Evolutionary conservation across 2,113 vertebrate species (phyloP).

Genomic region (Naja naja): DNA sequence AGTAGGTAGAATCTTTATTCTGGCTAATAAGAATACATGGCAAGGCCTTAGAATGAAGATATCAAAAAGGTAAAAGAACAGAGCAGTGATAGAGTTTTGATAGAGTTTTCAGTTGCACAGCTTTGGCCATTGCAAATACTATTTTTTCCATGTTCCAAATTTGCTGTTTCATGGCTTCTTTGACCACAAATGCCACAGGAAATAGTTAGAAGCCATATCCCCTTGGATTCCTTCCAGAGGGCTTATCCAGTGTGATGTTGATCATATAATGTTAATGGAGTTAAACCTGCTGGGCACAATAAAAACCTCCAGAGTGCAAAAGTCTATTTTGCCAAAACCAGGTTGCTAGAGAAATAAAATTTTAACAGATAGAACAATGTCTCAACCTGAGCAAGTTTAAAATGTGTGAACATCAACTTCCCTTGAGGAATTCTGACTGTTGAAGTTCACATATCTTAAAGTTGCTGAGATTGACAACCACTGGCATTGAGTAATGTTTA

Average conservation of each 20-base stretch:
- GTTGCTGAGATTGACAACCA: neutral
- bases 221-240: neutral
- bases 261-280: neutral
- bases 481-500: neutral
- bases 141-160: neutral
- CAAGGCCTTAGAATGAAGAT: neutral
- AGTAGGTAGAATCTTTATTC: neutral
- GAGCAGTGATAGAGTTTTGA: neutral
- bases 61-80: neutral
- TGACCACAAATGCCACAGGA: neutral
- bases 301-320: neutral
- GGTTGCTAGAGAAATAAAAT: neutral
- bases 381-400: neutral
- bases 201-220: neutral
- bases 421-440: neutral
- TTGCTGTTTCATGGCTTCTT: neutral
- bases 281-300: neutral
- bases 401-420: neutral
- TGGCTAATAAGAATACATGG: neutral
- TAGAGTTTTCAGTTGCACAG: neutral
- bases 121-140: neutral
- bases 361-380: neutral
- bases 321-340: neutral
- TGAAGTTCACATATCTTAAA: neutral
- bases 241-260: neutral